Percentiles rank a stretch among this genome's conserved stretches.
Evolutionary conservation across 2,888 invertebrate genomes (phyloP).

Genomic region (Trichopria drosophilae): DNA sequence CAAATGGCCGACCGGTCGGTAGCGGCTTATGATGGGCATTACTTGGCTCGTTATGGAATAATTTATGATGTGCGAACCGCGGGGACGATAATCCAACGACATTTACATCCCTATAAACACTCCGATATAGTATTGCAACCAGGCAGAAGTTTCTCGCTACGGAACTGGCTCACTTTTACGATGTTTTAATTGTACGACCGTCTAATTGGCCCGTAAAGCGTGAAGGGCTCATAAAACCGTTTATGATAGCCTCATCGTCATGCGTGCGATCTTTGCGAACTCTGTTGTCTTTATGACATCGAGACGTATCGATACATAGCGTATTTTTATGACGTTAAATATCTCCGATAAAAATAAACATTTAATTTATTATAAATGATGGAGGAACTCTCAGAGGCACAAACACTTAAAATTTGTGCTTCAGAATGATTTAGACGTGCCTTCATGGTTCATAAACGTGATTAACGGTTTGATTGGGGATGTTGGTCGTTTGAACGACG

Average conservation of each 20-base stretch:
- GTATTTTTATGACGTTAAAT: too few relatives aligned
- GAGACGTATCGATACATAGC: too few relatives aligned
- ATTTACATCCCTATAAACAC: constrained; percentile 60
- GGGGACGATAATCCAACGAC: constrained; percentile 59
- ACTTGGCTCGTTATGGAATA: constrained; percentile 58
- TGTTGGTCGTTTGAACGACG: constrained; percentile 63
- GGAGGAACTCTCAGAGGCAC: too few relatives aligned
- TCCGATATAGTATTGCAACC: constrained; percentile 47
- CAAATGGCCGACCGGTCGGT: constrained; percentile 48
- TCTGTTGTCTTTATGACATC: too few relatives aligned
- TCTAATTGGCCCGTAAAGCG: constrained; percentile 55
- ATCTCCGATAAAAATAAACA: too few relatives aligned
- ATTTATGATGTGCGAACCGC: constrained; percentile 59
- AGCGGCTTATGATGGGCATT: constrained; percentile 57
- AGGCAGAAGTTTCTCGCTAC: constrained; percentile 35
- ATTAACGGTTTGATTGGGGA: too few relatives aligned
- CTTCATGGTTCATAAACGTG: too few relatives aligned
- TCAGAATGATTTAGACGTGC: too few relatives aligned
- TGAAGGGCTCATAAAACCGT: constrained; percentile 49
- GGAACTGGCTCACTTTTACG: constrained; percentile 49
- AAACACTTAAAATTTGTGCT: too few relatives aligned
- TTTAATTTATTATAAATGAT: too few relatives aligned
- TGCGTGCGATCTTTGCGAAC: constrained; percentile 12
- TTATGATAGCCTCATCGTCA: constrained; percentile 45
- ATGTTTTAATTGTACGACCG: constrained; percentile 53